Evolutionary conservation across 1,140 invertebrate species (phyloP).

Genomic region (Pseudachorutes palmiensis): DNA sequence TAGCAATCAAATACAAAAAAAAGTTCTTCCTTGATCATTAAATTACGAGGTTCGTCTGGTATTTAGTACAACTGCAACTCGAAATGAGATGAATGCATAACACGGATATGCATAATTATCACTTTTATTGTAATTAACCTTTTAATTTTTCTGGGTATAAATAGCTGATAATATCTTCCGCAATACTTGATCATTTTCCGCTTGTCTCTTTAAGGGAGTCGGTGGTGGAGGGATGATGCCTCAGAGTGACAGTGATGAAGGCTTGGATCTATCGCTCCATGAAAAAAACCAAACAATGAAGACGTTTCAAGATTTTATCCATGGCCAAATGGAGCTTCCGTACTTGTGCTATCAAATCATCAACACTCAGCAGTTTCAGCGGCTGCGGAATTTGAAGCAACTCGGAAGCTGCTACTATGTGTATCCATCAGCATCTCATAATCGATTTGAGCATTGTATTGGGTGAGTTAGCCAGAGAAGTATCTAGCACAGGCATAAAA

Average conservation of each 20-base stretch:
- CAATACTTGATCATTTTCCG: too few relatives aligned
- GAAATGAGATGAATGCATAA: too few relatives aligned
- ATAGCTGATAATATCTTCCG: too few relatives aligned
- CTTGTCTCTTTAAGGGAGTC: neutral
- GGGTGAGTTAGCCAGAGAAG: constrained; percentile 45
- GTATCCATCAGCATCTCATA: constrained; percentile 52
- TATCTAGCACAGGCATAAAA: neutral
- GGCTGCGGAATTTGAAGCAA: constrained; percentile 52
- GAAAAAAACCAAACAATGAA: constrained; percentile 32
- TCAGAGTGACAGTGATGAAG: constrained; percentile 26
- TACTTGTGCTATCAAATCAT: constrained; percentile 50
- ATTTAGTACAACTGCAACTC: too few relatives aligned
- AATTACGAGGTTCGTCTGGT: too few relatives aligned
- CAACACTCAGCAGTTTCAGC: constrained; percentile 56
- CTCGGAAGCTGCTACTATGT: constrained; percentile 50
- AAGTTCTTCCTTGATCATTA: too few relatives aligned
- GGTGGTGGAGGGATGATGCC: neutral
- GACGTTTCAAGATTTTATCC: constrained; percentile 50
- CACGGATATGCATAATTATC: too few relatives aligned
- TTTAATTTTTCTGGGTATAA: too few relatives aligned
- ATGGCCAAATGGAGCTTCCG: constrained; percentile 47
- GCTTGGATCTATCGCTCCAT: constrained; percentile 20
- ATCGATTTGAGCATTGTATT: constrained; percentile 55
- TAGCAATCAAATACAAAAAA: too few relatives aligned
- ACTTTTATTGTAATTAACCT: too few relatives aligned